Conservation (phyloP, 1,140 invertebrate species). For the Aphelinus atriplicis region DNA sequence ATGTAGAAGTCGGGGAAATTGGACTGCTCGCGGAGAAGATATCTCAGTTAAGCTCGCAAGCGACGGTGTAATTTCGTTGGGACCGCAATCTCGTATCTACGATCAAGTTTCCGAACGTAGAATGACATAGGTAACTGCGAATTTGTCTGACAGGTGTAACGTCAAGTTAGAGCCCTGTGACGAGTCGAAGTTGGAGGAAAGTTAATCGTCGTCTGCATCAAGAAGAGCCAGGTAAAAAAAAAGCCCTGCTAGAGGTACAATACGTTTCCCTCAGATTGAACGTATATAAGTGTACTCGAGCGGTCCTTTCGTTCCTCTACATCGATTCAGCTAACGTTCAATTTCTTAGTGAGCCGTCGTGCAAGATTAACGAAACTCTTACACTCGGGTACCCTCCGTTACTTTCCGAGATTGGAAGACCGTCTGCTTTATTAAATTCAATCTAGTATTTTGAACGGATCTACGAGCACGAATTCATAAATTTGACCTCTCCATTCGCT, state of each 20-base stretch:
- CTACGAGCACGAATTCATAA: too few relatives aligned
- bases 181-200: not conserved
- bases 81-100: conserved; percentile 6
- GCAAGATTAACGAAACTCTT: conserved; percentile 51
- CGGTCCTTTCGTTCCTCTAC: not conserved
- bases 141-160: conserved; percentile 56
- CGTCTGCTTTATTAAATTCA: conserved; percentile 58
- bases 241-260: too few relatives aligned
- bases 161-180: conserved; percentile 44
- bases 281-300: not conserved
- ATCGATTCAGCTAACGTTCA: conserved; percentile 19
- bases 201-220: conserved; percentile 13
- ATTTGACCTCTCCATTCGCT: too few relatives aligned
- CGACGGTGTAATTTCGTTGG: conserved; percentile 3
- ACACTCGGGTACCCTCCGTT: conserved; percentile 17
- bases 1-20: too few relatives aligned
- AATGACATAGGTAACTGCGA: conserved; percentile 52
- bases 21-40: not conserved
- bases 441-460: conserved; percentile 34
- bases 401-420: conserved; percentile 53
- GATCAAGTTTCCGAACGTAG: conserved; percentile 45
- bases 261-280: not conserved
- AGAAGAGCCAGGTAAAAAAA: too few relatives aligned
- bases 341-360: conserved; percentile 41
- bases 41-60: not conserved